Evolutionary conservation across 1,140 invertebrate genomes (phyloP).

Genomic region (Drosophila pseudoobscura): DNA sequence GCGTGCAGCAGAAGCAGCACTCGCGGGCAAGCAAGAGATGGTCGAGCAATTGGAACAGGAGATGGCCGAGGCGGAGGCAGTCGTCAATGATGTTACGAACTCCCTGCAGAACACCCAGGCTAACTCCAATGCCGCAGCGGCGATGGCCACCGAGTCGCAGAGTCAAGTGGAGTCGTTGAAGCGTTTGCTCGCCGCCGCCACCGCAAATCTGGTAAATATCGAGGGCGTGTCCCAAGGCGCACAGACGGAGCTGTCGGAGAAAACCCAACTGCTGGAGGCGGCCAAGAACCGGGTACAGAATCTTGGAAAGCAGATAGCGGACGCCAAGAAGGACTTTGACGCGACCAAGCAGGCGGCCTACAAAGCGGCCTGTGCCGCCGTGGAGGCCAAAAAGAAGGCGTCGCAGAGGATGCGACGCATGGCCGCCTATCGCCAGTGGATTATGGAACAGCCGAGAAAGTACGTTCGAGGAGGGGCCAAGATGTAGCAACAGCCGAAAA

Average conservation of each 20-base stretch:
- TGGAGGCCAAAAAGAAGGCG: constrained; percentile 85
- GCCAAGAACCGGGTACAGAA: constrained; percentile 86
- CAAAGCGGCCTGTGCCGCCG: constrained; percentile 86
- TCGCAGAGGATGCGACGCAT: constrained; percentile 33
- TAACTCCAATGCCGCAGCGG: constrained; percentile 85
- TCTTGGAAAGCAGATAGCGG: constrained; percentile 85
- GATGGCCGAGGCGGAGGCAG: constrained; percentile 86
- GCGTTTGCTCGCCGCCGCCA: constrained; percentile 84
- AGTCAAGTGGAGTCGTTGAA: constrained; percentile 83
- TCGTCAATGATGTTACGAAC: constrained; percentile 86
- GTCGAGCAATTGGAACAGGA: constrained; percentile 86
- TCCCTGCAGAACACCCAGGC: constrained; percentile 86
- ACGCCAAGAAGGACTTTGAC: constrained; percentile 85
- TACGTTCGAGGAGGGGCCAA: not conserved
- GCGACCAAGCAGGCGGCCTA: constrained; percentile 87
- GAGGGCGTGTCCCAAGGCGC: constrained; percentile 85
- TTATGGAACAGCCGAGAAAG: constrained; percentile 9
- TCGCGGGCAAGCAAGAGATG: constrained; percentile 86
- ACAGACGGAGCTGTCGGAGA: constrained; percentile 86
- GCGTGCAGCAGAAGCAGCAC: constrained; percentile 87
- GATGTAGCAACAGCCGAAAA: constrained; percentile 1
- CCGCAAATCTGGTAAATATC: constrained; percentile 85
- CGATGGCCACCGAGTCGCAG: constrained; percentile 85
- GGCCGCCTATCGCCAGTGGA: not conserved
- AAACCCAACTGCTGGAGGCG: constrained; percentile 86